Conservation (phyloP, 2,888 invertebrate species). For the Thyatira batis region DNA sequence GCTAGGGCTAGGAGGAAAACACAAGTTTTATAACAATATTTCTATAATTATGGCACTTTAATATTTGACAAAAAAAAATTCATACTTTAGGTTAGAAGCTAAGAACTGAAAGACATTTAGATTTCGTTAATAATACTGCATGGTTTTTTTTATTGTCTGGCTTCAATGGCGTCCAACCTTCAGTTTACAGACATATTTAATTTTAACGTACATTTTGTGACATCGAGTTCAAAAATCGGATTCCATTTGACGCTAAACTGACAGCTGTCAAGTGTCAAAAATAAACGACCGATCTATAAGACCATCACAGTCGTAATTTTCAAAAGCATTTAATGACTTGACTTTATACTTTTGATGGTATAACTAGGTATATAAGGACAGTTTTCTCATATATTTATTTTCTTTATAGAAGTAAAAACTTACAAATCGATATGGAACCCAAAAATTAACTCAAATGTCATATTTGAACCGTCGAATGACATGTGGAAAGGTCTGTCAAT, state of each 20-base stretch:
- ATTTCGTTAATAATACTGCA: constrained; percentile 1
- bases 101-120: constrained; percentile 14
- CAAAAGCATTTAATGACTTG: no score
- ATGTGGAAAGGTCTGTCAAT: constrained; percentile 57
- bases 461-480: constrained; percentile 45
- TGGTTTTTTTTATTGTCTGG: constrained; percentile 11
- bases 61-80: constrained; percentile 47
- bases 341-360: not conserved
- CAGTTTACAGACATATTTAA: not conserved
- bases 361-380: not conserved
- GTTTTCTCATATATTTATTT: not conserved
- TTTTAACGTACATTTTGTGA: constrained; percentile 21
- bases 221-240: constrained; percentile 33
- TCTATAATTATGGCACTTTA: constrained; percentile 70
- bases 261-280: not conserved
- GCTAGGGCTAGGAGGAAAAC: constrained; percentile 17
- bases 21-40: constrained; percentile 53
- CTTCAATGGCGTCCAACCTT: constrained; percentile 8
- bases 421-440: not conserved
- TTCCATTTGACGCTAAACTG: not conserved
- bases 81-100: constrained; percentile 43
- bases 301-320: no score
- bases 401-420: no score
- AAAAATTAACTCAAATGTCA: not conserved
- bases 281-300: no score